Percentiles rank a stretch among this genome's conserved stretches.
phyloP scores from a whole-genome alignment of 2,113 vertebrate species.

The Myotis lucifugus region DNA sequence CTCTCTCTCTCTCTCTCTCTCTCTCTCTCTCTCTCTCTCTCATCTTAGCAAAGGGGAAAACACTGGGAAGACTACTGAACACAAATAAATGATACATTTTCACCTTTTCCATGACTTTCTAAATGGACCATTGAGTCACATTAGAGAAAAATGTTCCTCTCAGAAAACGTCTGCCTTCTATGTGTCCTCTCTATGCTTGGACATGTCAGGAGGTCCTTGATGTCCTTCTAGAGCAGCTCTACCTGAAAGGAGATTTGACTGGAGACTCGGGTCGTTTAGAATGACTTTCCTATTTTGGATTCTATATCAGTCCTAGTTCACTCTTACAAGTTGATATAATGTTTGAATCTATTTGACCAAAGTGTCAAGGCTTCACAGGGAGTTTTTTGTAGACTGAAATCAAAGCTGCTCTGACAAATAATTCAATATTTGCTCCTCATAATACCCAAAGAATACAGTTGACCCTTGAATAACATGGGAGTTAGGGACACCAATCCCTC shows the following conservation, averaged over 20 bases:
- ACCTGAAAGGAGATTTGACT: neutral
- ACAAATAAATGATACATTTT: neutral
- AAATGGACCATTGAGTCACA: neutral
- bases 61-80: neutral
- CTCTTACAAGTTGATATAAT: neutral
- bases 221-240: neutral
- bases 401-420: neutral
- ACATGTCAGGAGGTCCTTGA: neutral
- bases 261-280: neutral
- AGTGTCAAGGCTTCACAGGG: neutral
- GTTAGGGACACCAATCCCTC: too few species aligned
- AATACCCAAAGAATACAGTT: neutral
- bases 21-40: fast-evolving
- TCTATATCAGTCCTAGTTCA: neutral
- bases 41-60: neutral
- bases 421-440: neutral
- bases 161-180: neutral
- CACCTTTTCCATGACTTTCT: neutral
- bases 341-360: constrained; percentile 21
- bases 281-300: neutral
- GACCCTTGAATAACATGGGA: neutral
- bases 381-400: neutral
- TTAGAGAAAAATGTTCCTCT: neutral
- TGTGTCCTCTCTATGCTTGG: neutral
- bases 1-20: neutral